These are phyloP conservation scores for Hiodon alosoides DNA, from an alignment of 2,113 vertebrate species.

Conservation along the genomic window DNA sequence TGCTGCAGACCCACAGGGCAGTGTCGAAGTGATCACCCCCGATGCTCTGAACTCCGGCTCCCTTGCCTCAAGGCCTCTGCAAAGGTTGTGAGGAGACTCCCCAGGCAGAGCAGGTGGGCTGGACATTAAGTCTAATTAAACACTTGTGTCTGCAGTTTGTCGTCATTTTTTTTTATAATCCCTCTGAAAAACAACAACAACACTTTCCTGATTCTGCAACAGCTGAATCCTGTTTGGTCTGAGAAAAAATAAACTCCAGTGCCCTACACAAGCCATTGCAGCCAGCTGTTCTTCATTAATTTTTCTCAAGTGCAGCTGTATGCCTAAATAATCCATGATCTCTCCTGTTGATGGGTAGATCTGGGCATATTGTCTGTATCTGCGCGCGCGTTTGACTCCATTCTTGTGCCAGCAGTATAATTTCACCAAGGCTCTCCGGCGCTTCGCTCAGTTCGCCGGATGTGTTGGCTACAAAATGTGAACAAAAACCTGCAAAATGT, in stretches of 20 bases:
- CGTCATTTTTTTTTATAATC: neutral
- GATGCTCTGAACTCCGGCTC: no score
- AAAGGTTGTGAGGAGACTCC: neutral
- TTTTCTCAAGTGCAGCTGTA: constrained; percentile 60
- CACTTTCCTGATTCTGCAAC: constrained; percentile 37
- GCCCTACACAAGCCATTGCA: constrained; percentile 33
- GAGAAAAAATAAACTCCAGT: constrained; percentile 35
- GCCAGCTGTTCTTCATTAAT: constrained; percentile 69
- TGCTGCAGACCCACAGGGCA: neutral
- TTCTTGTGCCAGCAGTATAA: constrained; percentile 29
- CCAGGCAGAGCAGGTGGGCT: neutral
- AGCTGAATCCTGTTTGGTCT: constrained; percentile 40
- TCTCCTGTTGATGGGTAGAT: constrained; percentile 48
- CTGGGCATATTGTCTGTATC: constrained; percentile 43
- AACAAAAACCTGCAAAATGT: constrained; percentile 37
- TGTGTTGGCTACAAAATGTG: neutral
- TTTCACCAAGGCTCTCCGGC: constrained; percentile 34
- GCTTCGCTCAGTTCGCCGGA: constrained; percentile 11
- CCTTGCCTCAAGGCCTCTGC: neutral
- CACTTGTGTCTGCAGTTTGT: neutral
- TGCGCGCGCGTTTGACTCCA: constrained; percentile 37
- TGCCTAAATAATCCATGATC: constrained; percentile 67
- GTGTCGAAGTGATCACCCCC: neutral
- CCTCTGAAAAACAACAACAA: constrained; percentile 34
- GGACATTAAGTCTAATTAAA: neutral